phyloP scores from a whole-genome alignment of 1,140 invertebrate species.

The Drosophila repleta region DNA sequence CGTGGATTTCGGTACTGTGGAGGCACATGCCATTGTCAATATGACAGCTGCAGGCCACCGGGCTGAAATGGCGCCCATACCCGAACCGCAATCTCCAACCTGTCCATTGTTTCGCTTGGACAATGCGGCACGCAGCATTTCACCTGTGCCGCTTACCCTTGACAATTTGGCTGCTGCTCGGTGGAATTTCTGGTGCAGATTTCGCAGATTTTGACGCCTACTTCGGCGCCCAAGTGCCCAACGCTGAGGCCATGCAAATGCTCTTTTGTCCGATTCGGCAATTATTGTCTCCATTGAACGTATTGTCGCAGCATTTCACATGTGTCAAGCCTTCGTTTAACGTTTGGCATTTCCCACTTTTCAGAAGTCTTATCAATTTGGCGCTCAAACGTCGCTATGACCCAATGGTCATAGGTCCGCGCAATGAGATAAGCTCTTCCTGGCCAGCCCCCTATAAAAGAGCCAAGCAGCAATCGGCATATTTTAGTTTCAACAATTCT shows the following conservation, averaged over 20 bases:
- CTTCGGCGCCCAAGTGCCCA: conserved; percentile 40
- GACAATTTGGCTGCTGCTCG: conserved; percentile 58
- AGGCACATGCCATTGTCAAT: conserved; percentile 52
- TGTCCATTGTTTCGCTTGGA: conserved; percentile 64
- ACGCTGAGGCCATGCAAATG: conserved; percentile 35
- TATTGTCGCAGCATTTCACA: conserved; percentile 49
- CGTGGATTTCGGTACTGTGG: neutral
- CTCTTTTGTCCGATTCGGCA: conserved; percentile 55
- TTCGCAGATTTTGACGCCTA: conserved; percentile 67
- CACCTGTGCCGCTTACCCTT: conserved; percentile 16
- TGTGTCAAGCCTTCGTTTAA: conserved; percentile 58
- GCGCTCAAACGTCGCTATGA: conserved; percentile 48
- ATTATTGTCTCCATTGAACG: conserved; percentile 28
- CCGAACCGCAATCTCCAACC: conserved; percentile 2
- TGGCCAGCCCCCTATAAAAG: conserved; percentile 58
- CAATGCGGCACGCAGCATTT: conserved; percentile 48
- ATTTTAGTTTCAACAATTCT: conserved; percentile 56
- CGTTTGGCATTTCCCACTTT: conserved; percentile 18
- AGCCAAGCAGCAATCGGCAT: conserved; percentile 22
- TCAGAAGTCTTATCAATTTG: conserved; percentile 56
- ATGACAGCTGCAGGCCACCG: conserved; percentile 56
- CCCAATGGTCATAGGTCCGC: conserved; percentile 73
- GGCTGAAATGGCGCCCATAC: conserved; percentile 33
- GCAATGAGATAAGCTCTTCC: conserved; percentile 26
- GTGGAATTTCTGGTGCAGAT: conserved; percentile 57